Base-by-base conservation (phyloP, 2,888 invertebrate genomes). In the Sycophila texana region DNA sequence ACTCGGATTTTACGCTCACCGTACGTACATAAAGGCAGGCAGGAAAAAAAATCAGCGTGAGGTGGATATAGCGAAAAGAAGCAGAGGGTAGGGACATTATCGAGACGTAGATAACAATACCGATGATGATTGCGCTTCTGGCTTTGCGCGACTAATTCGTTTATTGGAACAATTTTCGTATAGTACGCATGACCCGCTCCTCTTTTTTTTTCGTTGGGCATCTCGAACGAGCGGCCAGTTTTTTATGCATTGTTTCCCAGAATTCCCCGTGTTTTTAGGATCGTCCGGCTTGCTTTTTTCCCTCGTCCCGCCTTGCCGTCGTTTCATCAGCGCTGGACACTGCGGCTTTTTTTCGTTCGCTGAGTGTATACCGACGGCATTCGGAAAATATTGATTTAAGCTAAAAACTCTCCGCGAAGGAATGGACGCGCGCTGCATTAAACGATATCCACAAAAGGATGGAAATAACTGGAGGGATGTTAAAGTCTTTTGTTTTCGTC, bases 121-220 rank as follows among this genome's bases (percentile, higher is more conserved):
- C 72, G 72, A 72, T 72, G 72, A 72, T 72, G 61, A 72, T 72
- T 72, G 61, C 51, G 47, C 72, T 18, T 14, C 30, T 4, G 4
- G 26, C n/a, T 13, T 0, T n/a, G 16, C 16, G 60, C 20, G 49
- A 39, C 73, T 73, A 73, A 73, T 73, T 63, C 73, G 39, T 73
- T 63, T 55, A 73, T 65, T 63, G 55, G 30, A 13, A 20, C 70
- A 58, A 70, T 70, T 68, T 68, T 70, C 20, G 12, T 53, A 7
- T 22, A 4, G 26, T 18, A 7, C 4, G 12, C 49, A 22, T 18
- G 39, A 26, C 7, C 13, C 26, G 47, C 51, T 60, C 10, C 0
- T 22, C 22, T 61, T 51, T 51, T 61, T 72, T 51, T 49, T 20
- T 49, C 13, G 13, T 49, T 14, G 0, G 22, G 55, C 30, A 49